Conservation (phyloP, 2,113 vertebrate species). For the Peromyscus polionotus region DNA sequence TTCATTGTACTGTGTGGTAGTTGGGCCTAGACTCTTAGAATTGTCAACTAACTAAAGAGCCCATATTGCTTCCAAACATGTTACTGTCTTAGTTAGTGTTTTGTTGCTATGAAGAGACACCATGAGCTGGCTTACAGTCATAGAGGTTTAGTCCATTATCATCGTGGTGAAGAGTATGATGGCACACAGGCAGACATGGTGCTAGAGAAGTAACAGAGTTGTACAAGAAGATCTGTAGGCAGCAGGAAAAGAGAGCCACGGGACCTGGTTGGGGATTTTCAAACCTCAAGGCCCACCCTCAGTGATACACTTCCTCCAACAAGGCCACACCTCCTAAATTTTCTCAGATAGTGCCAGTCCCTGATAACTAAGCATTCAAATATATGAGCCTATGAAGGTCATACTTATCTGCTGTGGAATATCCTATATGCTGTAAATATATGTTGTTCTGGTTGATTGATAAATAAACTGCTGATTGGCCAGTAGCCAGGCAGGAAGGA, state of each 20-base stretch:
- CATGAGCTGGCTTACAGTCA: not conserved
- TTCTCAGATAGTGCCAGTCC: not conserved
- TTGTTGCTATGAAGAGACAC: not conserved
- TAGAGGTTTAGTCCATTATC: too few species aligned
- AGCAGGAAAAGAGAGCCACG: not conserved
- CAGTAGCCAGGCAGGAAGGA: too few species aligned
- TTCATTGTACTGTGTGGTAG: conserved; percentile 17
- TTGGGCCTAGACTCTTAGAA: not conserved
- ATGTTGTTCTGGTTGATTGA: too few species aligned
- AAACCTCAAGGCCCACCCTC: not conserved
- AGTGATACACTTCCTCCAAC: not conserved
- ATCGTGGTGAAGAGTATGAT: not conserved
- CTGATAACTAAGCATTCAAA: not conserved
- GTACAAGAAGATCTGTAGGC: not conserved
- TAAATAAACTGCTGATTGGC: too few species aligned
- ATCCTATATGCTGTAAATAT: too few species aligned
- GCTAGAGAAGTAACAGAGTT: not conserved
- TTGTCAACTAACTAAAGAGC: not conserved
- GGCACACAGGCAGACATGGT: not conserved
- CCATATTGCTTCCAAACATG: not conserved
- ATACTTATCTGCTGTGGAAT: not conserved
- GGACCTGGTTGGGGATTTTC: not conserved
- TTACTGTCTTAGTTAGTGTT: not conserved
- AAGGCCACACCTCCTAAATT: not conserved
- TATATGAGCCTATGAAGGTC: too few species aligned